Percentiles rank a stretch among this genome's conserved stretches.
These are phyloP conservation scores for Xenotilapia flavipinnis DNA, from an alignment of 2,113 vertebrate genomes.

Conservation along the genomic window DNA sequence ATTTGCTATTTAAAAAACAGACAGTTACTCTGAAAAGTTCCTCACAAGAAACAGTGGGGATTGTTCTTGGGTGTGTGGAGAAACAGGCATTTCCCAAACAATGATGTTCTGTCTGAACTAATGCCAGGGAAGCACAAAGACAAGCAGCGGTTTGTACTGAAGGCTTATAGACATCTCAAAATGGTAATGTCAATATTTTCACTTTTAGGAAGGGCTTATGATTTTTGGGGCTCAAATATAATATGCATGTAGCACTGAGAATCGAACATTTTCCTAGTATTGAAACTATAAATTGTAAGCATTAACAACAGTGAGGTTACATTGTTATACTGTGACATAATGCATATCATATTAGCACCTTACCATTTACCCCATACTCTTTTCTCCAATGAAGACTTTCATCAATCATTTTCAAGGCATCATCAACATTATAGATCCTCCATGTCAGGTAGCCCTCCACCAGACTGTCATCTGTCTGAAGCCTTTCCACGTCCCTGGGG, in stretches of 20 bases:
- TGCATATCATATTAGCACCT: slow-evolving; percentile 1
- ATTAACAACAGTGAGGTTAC: neutral
- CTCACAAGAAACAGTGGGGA: neutral
- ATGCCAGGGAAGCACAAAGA: slow-evolving; percentile 6
- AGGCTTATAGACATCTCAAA: neutral
- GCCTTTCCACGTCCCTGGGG: slow-evolving; percentile 85
- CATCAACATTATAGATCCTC: slow-evolving; percentile 80
- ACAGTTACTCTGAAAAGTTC: neutral
- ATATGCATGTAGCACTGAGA: too few species aligned
- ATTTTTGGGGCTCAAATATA: neutral
- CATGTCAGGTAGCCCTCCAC: slow-evolving; percentile 83
- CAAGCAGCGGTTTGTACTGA: neutral
- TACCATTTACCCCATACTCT: slow-evolving; percentile 87
- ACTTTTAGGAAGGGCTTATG: neutral
- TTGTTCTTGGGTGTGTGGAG: slow-evolving; percentile 18
- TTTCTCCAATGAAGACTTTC: slow-evolving; percentile 95
- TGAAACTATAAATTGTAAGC: neutral
- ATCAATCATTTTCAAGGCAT: slow-evolving; percentile 94
- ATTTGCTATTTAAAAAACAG: slow-evolving; percentile 22
- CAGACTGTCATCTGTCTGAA: slow-evolving; percentile 81
- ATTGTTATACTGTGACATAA: neutral
- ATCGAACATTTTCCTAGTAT: neutral
- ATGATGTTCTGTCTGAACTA: slow-evolving; percentile 32
- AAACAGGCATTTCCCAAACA: slow-evolving; percentile 28
- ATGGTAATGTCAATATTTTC: neutral